These are phyloP conservation scores for Diplogasteroides magnus DNA, from an alignment of 1,140 invertebrate species.

Conservation along the genomic window DNA sequence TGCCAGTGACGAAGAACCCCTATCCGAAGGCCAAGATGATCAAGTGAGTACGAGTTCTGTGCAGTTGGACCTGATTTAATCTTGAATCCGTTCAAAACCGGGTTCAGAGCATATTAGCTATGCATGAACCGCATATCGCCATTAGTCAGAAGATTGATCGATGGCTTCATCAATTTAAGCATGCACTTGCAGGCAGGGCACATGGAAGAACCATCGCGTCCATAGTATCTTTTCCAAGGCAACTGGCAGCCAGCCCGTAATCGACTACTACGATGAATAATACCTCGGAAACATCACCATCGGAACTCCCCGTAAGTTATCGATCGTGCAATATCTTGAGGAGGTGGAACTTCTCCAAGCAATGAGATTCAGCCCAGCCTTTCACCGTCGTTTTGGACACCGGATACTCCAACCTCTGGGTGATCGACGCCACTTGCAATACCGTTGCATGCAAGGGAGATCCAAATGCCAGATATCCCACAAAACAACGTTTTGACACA, in stretches of 20 bases:
- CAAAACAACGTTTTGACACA: not conserved
- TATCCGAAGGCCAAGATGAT: conserved; percentile 7
- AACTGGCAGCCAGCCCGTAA: conserved; percentile 1
- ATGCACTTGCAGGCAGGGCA: not conserved
- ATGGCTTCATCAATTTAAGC: not conserved
- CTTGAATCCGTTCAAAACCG: not conserved
- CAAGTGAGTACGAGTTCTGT: not conserved
- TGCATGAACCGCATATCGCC: too few relatives aligned
- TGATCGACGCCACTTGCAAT: conserved; percentile 15
- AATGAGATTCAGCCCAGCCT: conserved; percentile 12
- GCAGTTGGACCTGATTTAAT: not conserved
- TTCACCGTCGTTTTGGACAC: conserved; percentile 25
- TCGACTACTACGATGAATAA: conserved; percentile 15
- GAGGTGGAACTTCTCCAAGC: not conserved
- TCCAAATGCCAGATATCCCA: not conserved
- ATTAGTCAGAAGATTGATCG: not conserved
- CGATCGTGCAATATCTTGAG: not conserved
- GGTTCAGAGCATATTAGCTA: not conserved
- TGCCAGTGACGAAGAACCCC: not conserved
- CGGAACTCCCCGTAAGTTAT: conserved; percentile 13
- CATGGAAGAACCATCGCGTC: not conserved
- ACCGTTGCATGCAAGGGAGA: conserved; percentile 10
- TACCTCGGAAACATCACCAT: conserved; percentile 12
- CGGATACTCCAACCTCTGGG: conserved; percentile 24
- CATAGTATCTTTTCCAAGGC: not conserved